These are phyloP conservation scores for Drosophila antonietae DNA, from an alignment of 2,888 invertebrate genomes.

Conservation along the genomic window DNA sequence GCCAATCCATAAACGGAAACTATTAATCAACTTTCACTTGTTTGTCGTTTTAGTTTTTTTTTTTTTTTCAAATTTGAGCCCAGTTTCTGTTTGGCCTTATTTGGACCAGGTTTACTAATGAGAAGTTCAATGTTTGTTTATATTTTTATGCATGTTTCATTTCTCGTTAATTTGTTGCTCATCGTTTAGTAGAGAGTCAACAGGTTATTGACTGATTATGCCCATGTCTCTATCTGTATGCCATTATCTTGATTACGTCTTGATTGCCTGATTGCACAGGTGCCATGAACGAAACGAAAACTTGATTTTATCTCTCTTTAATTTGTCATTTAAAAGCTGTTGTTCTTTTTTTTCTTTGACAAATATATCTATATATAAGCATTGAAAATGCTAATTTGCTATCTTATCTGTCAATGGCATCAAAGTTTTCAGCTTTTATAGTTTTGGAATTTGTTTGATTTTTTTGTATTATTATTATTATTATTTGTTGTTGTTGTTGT, in stretches of 20 bases:
- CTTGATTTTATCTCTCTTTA: slow-evolving; percentile 31
- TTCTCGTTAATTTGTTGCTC: slow-evolving; percentile 17
- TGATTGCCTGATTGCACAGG: slow-evolving; percentile 30
- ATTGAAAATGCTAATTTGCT: slow-evolving; percentile 7
- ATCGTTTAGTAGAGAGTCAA: slow-evolving; percentile 21
- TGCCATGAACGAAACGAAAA: slow-evolving; percentile 16
- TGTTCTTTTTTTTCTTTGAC: slow-evolving; percentile 3
- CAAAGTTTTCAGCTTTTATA: slow-evolving; percentile 16
- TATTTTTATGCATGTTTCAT: slow-evolving; percentile 1
- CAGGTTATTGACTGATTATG: slow-evolving; percentile 56
- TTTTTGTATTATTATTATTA: not conserved
- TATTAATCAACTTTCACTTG: slow-evolving; percentile 76
- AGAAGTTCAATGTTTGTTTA: slow-evolving; percentile 23
- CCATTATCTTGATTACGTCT: slow-evolving; percentile 34
- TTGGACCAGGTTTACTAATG: slow-evolving; percentile 33
- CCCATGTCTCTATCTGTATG: slow-evolving; percentile 28
- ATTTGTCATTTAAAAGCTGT: slow-evolving; percentile 40
- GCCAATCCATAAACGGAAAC: slow-evolving; percentile 67
- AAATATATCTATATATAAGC: not conserved
- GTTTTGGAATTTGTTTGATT: slow-evolving; percentile 9
- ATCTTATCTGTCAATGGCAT: slow-evolving; percentile 38
- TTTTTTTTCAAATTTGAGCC: slow-evolving; percentile 10
- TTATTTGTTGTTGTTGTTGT: slow-evolving; percentile 24
- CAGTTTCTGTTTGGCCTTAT: slow-evolving; percentile 10
- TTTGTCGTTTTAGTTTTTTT: slow-evolving; percentile 12